Evolutionary conservation across 2,888 invertebrate genomes (phyloP).

Genomic region (Chalcis sispes): DNA sequence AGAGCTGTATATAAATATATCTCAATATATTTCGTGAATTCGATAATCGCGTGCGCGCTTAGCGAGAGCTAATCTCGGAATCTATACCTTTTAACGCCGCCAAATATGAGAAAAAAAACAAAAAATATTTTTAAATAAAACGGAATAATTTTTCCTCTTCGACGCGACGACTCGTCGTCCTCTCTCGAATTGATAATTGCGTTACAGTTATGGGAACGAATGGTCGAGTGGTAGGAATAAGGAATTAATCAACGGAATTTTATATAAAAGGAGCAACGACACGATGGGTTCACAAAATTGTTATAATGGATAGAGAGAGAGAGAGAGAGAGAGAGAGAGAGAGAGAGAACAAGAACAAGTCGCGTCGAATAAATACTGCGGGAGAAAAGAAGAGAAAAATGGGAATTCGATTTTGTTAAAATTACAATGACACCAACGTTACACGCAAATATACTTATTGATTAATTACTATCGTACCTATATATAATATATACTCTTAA

Average conservation of each 20-base stretch:
- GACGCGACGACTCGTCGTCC: background rate
- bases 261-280: background rate
- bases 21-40: constrained; percentile 30
- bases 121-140: background rate
- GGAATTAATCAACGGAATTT: constrained; percentile 27
- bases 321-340: background rate
- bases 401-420: constrained; percentile 17
- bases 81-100: too few relatives aligned
- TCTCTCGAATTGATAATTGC: too few relatives aligned
- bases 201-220: too few relatives aligned
- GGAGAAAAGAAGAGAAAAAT: constrained; percentile 26
- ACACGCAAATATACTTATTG: constrained; percentile 57
- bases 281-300: constrained; percentile 6
- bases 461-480: constrained; percentile 51
- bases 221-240: background rate
- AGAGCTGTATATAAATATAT: constrained; percentile 51
- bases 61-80: background rate
- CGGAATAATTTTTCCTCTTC: background rate
- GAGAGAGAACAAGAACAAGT: constrained; percentile 5
- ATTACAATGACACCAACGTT: constrained; percentile 57
- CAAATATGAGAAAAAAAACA: background rate
- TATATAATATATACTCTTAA: too few relatives aligned
- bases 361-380: background rate
- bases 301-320: background rate
- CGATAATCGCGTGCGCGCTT: constrained; percentile 33